Evolutionary conservation across 2,797 vertebrate genomes (phyloP).

Genomic region (Myoxocephalus aenaeus): DNA sequence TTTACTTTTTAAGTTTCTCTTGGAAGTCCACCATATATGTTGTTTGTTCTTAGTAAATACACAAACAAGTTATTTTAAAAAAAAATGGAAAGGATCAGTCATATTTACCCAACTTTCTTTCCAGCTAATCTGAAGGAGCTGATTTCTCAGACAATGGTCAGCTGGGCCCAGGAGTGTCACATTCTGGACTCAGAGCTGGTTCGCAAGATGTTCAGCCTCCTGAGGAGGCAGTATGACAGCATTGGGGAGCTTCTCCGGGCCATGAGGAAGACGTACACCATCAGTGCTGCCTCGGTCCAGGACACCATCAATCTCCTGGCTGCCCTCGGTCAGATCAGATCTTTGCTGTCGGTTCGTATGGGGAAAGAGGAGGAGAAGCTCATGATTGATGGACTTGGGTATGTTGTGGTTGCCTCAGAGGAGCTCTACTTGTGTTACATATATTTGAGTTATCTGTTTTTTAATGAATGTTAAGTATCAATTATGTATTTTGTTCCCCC

Average conservation of each 20-base stretch:
- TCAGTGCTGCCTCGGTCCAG: slow-evolving; percentile 92
- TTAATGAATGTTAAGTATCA: neutral
- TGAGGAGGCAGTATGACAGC: slow-evolving; percentile 95
- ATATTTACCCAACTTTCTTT: slow-evolving; percentile 16
- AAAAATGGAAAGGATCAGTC: neutral
- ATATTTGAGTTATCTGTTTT: neutral
- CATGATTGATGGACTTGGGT: slow-evolving; percentile 98
- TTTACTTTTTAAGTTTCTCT: neutral
- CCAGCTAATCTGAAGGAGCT: slow-evolving; percentile 95
- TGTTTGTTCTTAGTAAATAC: neutral
- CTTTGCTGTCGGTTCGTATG: slow-evolving; percentile 96
- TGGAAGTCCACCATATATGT: neutral
- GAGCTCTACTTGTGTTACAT: neutral
- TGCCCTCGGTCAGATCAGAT: slow-evolving; percentile 95
- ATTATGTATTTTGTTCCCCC: slow-evolving; percentile 23
- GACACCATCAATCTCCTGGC: slow-evolving; percentile 94
- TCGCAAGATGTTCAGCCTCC: slow-evolving; percentile 96
- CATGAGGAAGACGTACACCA: slow-evolving; percentile 95
- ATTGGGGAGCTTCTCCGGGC: slow-evolving; percentile 95
- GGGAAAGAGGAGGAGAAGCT: slow-evolving; percentile 97
- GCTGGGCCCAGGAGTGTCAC: slow-evolving; percentile 96
- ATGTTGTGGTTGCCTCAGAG: slow-evolving; percentile 45
- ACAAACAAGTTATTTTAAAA: neutral
- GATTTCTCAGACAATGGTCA: slow-evolving; percentile 97
- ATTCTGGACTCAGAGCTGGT: slow-evolving; percentile 95